phyloP scores from a whole-genome alignment of 2,888 invertebrate species.

The Plebejus anna region DNA sequence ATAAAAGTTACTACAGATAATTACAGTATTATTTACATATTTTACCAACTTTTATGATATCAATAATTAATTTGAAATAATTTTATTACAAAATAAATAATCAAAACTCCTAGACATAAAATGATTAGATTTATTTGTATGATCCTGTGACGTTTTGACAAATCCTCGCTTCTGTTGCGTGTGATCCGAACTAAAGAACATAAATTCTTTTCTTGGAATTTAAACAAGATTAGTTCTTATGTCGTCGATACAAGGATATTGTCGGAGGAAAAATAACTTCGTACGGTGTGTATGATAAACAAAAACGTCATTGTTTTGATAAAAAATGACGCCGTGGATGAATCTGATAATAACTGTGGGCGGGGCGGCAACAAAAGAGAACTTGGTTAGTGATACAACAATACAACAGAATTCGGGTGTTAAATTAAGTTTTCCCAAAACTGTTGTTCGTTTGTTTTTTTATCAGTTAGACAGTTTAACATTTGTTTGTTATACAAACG shows the following conservation, averaged over 20 bases:
- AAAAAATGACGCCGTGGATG: conserved; percentile 76
- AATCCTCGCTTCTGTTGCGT: conserved; percentile 49
- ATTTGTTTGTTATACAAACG: conserved; percentile 62
- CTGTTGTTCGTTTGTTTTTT: conserved; percentile 64
- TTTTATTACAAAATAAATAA: conserved; percentile 3
- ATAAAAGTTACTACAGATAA: not conserved
- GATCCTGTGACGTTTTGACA: conserved; percentile 57
- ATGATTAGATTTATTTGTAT: conserved; percentile 61
- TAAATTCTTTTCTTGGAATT: not conserved
- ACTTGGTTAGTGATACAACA: conserved; percentile 73
- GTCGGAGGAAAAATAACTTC: not conserved
- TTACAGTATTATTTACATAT: not conserved
- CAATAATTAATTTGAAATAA: not conserved
- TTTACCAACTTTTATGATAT: too few species aligned
- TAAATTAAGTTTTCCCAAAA: conserved; percentile 74
- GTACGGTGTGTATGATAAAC: conserved; percentile 26
- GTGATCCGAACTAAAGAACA: conserved; percentile 45
- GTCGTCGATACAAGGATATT: not conserved
- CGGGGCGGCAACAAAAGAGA: conserved; percentile 69
- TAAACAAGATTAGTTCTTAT: not conserved
- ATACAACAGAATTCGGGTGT: conserved; percentile 73
- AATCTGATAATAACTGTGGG: conserved; percentile 77
- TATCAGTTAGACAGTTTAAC: conserved; percentile 48
- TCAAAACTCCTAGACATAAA: conserved; percentile 37
- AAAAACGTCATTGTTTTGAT: conserved; percentile 77